Evolutionary conservation across 2,888 invertebrate species (phyloP).

Genomic region (Eristalinus sepulchralis): DNA sequence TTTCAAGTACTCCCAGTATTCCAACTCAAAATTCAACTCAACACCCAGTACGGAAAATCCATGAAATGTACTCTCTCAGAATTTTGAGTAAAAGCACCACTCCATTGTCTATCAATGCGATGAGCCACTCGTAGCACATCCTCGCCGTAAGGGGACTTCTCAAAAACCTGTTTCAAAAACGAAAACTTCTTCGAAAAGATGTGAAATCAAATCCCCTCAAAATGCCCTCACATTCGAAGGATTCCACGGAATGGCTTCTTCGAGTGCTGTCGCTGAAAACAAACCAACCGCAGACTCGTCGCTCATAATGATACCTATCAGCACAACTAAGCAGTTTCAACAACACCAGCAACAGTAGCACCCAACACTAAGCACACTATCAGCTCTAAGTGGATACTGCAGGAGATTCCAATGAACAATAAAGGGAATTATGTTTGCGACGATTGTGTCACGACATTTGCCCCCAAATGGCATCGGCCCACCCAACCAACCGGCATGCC

Average conservation of each 20-base stretch:
- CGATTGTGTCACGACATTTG: slow-evolving; percentile 57
- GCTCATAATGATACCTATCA: slow-evolving; percentile 43
- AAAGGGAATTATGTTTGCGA: slow-evolving; percentile 51
- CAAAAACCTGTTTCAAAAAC: too few relatives aligned
- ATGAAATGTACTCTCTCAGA: too few relatives aligned
- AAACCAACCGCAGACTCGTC: slow-evolving; percentile 18
- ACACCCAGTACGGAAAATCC: too few relatives aligned
- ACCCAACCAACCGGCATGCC: background rate
- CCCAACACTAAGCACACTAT: slow-evolving; percentile 11
- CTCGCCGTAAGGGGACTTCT: too few relatives aligned
- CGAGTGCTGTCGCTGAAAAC: slow-evolving; percentile 23
- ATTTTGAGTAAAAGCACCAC: background rate
- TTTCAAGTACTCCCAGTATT: too few relatives aligned
- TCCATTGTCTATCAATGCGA: too few relatives aligned
- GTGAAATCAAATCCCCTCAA: slow-evolving; percentile 19
- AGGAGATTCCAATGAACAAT: slow-evolving; percentile 52
- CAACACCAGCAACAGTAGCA: background rate
- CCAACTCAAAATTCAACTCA: too few relatives aligned
- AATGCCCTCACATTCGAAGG: slow-evolving; percentile 22
- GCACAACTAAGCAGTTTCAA: slow-evolving; percentile 48
- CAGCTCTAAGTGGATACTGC: slow-evolving; percentile 1
- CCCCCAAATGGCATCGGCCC: slow-evolving; percentile 39
- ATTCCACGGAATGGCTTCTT: slow-evolving; percentile 23
- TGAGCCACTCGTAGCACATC: too few relatives aligned
- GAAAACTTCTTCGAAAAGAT: background rate